phyloP scores from a whole-genome alignment of 2,888 invertebrate species.

The Agonopterix heracliana region DNA sequence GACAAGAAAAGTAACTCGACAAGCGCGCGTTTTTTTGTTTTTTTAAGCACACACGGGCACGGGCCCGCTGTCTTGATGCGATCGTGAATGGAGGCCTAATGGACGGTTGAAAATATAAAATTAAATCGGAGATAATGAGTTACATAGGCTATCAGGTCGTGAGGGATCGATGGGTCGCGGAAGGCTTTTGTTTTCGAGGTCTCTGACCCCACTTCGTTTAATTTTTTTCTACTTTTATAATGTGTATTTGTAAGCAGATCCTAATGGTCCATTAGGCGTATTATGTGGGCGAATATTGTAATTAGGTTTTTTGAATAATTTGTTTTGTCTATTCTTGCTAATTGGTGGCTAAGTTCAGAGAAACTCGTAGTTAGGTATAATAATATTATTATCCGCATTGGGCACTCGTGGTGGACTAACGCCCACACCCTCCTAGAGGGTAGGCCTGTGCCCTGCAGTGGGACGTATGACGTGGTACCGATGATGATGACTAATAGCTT shows the following conservation, averaged over 20 bases:
- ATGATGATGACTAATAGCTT: too few relatives aligned
- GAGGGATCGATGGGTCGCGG: slow-evolving; percentile 38
- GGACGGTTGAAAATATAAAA: slow-evolving; percentile 62
- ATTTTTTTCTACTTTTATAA: background rate
- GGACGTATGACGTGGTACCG: too few relatives aligned
- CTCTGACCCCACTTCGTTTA: slow-evolving; percentile 26
- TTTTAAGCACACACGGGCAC: slow-evolving; percentile 34
- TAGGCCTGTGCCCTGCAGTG: too few relatives aligned
- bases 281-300: background rate
- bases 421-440: too few relatives aligned
- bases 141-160: slow-evolving; percentile 50
- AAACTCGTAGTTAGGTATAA: too few relatives aligned
- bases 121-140: slow-evolving; percentile 64
- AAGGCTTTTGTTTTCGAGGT: slow-evolving; percentile 51
- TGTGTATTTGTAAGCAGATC: background rate
- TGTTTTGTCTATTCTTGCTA: too few relatives aligned
- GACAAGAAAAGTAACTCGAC: slow-evolving; percentile 23
- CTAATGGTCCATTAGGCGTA: slow-evolving; percentile 2
- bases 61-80: slow-evolving; percentile 36
- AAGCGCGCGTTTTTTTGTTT: slow-evolving; percentile 21
- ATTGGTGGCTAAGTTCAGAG: too few relatives aligned
- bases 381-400: too few relatives aligned
- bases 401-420: too few relatives aligned
- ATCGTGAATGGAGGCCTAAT: slow-evolving; percentile 58
- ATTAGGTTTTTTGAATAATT: background rate